A percentile compares a stretch with the other conserved stretches of the same genome.
These are phyloP conservation scores for Calameuta pallipes DNA, from an alignment of 2,888 invertebrate species.

Conservation along the genomic window DNA sequence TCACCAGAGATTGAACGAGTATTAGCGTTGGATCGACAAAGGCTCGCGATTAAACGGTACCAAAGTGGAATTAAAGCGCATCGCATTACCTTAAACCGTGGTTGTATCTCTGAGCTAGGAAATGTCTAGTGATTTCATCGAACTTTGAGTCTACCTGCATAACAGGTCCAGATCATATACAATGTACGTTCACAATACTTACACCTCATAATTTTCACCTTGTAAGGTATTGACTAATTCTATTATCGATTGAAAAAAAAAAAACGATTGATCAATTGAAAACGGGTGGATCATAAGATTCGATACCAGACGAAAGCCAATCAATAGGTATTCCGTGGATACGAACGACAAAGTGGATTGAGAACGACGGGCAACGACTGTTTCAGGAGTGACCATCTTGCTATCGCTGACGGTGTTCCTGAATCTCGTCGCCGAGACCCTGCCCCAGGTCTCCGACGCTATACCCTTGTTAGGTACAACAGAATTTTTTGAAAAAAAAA, in stretches of 20 bases:
- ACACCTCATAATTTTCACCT: not conserved
- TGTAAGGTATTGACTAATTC: not conserved
- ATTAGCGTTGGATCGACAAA: not conserved
- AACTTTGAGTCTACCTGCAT: not conserved
- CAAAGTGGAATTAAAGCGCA: not conserved
- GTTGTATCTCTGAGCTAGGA: not conserved
- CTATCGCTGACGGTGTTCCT: constrained; percentile 99
- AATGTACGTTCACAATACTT: not conserved
- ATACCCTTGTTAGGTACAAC: constrained; percentile 98
- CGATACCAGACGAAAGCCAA: not conserved
- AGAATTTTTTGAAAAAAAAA: constrained; percentile 57
- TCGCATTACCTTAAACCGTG: not conserved
- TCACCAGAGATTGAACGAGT: not conserved
- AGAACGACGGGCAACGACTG: constrained; percentile 66
- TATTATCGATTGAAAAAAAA: not conserved
- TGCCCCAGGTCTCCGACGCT: constrained; percentile 99
- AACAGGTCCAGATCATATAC: not conserved
- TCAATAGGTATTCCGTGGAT: not conserved
- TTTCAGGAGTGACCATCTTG: constrained; percentile 98
- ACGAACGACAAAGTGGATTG: constrained; percentile 39
- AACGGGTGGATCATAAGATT: not conserved
- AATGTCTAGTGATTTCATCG: not conserved
- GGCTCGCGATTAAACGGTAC: not conserved
- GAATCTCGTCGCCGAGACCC: constrained; percentile 99
- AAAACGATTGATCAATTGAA: not conserved